phyloP scores from a whole-genome alignment of 2,113 vertebrate genomes.

The Anser brachyrhynchus region DNA sequence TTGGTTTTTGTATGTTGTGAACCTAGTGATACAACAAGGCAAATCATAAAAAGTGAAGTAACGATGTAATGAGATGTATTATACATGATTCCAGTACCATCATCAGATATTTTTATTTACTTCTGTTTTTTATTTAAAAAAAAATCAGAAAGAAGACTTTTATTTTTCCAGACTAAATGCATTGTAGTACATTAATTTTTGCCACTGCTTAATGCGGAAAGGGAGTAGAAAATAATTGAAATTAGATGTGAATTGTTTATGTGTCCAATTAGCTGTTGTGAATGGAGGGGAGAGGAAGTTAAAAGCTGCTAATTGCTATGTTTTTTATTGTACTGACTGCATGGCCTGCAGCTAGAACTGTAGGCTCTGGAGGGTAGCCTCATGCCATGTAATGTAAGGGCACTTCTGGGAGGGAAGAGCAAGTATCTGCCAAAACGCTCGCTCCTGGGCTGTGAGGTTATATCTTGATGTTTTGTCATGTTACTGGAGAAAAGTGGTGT shows the following conservation, averaged over 20 bases:
- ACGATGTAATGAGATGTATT: neutral
- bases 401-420: neutral
- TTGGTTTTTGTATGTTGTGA: neutral
- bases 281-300: neutral
- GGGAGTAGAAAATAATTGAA: neutral
- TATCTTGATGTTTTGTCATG: neutral
- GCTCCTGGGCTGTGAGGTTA: neutral
- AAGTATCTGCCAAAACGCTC: neutral
- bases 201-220: conserved; percentile 46
- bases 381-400: neutral
- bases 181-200: conserved; percentile 38
- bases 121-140: neutral
- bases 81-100: neutral
- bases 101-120: neutral
- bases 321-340: neutral
- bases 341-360: neutral
- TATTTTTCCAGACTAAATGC: conserved; percentile 16
- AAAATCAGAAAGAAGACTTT: neutral
- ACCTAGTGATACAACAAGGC: neutral
- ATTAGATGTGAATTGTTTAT: conserved; percentile 16
- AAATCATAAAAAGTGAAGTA: neutral
- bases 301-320: neutral
- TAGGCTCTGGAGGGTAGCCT: neutral
- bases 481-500: neutral
- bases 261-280: neutral